Percentiles rank a stretch among this genome's conserved stretches.
Conservation (phyloP, 2,797 vertebrate genomes). For the Emys orbicularis region DNA sequence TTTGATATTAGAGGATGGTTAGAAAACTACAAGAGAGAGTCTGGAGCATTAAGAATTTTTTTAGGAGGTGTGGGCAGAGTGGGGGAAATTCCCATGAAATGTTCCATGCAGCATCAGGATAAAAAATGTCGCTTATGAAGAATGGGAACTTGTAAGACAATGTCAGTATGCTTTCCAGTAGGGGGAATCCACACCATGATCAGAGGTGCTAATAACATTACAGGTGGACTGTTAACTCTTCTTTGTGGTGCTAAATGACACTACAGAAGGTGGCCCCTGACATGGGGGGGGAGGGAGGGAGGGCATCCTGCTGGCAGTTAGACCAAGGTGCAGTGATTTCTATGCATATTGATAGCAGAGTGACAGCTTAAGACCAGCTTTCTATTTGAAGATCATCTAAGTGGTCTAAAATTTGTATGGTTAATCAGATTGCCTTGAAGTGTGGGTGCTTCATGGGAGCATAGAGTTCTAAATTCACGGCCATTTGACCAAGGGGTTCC, state of each 20-base stretch:
- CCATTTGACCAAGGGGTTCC: no score
- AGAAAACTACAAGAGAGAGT: not conserved
- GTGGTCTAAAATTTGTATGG: not conserved
- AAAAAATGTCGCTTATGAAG: not conserved
- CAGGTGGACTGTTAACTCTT: not conserved
- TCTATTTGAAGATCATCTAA: not conserved
- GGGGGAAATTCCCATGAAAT: not conserved
- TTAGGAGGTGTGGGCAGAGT: not conserved
- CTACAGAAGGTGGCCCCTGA: not conserved
- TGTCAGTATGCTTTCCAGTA: not conserved
- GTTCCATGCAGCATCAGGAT: not conserved
- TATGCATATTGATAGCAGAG: not conserved
- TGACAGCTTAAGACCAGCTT: not conserved
- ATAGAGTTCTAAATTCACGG: not conserved
- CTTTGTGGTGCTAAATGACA: not conserved
- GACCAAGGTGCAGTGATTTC: fast-evolving
- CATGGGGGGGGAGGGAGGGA: not conserved
- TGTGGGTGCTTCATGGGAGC: not conserved
- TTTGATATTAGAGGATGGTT: not conserved
- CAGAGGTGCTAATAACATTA: not conserved
- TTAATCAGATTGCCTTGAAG: not conserved
- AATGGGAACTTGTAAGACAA: not conserved
- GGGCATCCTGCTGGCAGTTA: not conserved
- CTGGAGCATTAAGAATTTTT: not conserved
- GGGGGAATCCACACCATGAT: not conserved